phyloP scores from a whole-genome alignment of 2,888 invertebrate species.

The Aphrophora alni region DNA sequence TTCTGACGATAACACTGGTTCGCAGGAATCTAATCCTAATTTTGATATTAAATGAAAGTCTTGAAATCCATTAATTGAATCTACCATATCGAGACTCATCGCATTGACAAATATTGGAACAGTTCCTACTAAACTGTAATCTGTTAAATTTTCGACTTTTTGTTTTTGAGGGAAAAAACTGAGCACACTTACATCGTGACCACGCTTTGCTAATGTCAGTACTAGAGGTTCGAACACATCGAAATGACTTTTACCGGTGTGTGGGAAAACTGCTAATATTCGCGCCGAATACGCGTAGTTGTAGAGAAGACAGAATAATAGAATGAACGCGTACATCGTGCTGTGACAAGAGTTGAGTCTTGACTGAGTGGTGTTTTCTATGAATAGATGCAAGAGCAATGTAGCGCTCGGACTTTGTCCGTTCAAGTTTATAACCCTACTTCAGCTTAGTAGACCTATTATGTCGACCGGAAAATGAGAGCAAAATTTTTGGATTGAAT shows the following conservation, averaged over 20 bases:
- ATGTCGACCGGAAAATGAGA: too few relatives aligned
- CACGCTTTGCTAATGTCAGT: constrained; percentile 51
- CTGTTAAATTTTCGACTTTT: constrained; percentile 50
- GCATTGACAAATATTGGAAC: constrained; percentile 38
- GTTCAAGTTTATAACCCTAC: too few relatives aligned
- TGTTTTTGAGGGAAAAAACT: constrained; percentile 48
- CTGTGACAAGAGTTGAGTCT: not conserved
- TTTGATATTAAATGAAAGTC: constrained; percentile 35
- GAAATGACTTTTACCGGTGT: constrained; percentile 52
- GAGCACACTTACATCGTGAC: constrained; percentile 53
- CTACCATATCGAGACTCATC: constrained; percentile 42
- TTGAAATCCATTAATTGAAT: constrained; percentile 34
- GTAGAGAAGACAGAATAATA: not conserved
- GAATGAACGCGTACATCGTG: not conserved
- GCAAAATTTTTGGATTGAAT: too few relatives aligned
- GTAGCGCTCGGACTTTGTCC: too few relatives aligned
- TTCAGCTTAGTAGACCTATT: too few relatives aligned
- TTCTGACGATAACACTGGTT: constrained; percentile 36
- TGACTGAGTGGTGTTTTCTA: not conserved
- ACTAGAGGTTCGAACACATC: constrained; percentile 46
- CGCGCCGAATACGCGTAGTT: constrained; percentile 4
- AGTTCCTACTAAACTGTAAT: constrained; percentile 49
- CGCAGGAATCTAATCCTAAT: constrained; percentile 42
- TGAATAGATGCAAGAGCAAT: too few relatives aligned
- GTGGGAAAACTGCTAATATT: constrained; percentile 52